These are phyloP conservation scores for Atethmia centrago DNA, from an alignment of 2,888 invertebrate genomes.

Conservation along the genomic window DNA sequence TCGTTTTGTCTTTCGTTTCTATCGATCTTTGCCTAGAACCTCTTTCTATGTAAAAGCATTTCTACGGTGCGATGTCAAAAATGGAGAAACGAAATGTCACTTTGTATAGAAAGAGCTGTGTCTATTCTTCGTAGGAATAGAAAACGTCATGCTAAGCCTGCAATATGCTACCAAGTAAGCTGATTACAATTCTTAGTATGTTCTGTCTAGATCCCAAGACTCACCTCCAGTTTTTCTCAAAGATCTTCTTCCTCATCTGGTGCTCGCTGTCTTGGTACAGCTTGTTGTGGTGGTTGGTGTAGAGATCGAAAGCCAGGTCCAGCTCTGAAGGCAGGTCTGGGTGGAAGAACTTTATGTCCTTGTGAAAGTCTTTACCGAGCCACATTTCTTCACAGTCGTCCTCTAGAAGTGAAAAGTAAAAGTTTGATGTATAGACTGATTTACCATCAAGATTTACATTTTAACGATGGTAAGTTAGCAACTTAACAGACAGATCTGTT, in stretches of 20 bases:
- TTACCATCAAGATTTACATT: background rate
- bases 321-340: conserved; percentile 45
- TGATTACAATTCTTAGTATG: too few species aligned
- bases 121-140: too few species aligned
- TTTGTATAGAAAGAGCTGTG: too few species aligned
- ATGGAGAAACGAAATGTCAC: too few species aligned
- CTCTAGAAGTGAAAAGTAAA: conserved; percentile 20
- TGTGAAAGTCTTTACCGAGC: conserved; percentile 34
- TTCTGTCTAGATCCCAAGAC: too few species aligned
- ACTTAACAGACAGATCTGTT: background rate
- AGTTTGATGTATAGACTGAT: background rate
- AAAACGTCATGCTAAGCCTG: too few species aligned
- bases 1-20: too few species aligned
- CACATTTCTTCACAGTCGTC: background rate
- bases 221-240: conserved; percentile 75
- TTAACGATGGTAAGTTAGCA: background rate
- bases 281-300: conserved; percentile 70
- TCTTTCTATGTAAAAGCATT: too few species aligned
- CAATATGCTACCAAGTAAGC: too few species aligned
- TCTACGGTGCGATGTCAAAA: too few species aligned
- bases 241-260: conserved; percentile 70
- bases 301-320: conserved; percentile 64
- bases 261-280: conserved; percentile 69
- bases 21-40: too few species aligned
- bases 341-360: conserved; percentile 38